Conservation (phyloP, 1,140 invertebrate genomes). For the Zophobas morio region DNA sequence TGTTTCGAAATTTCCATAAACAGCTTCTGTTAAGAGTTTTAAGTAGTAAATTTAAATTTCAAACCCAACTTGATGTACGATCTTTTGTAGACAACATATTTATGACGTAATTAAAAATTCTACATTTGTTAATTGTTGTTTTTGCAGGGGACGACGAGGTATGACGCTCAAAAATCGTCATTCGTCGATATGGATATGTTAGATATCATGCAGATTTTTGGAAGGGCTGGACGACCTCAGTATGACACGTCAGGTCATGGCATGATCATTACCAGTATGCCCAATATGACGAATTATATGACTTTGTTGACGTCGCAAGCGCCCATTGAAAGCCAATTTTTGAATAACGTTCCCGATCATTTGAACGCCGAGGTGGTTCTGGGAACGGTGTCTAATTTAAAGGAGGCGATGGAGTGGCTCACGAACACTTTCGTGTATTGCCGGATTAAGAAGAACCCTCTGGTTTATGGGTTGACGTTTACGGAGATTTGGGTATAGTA, state of each 20-base stretch:
- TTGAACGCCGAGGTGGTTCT: constrained; percentile 97
- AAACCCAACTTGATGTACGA: no score
- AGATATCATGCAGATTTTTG: constrained; percentile 99
- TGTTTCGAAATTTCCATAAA: no score
- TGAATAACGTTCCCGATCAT: constrained; percentile 93
- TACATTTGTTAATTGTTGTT: constrained; percentile 3
- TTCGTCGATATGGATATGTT: constrained; percentile 97
- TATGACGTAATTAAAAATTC: no score
- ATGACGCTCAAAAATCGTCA: constrained; percentile 94
- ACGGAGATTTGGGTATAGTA: constrained; percentile 57
- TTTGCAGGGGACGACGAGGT: constrained; percentile 94
- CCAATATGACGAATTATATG: constrained; percentile 95
- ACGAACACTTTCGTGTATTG: constrained; percentile 98
- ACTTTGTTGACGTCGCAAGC: constrained; percentile 96
- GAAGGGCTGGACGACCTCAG: constrained; percentile 96
- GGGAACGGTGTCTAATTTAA: constrained; percentile 95
- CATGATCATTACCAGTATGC: constrained; percentile 95
- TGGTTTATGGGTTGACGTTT: constrained; percentile 71
- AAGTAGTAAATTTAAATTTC: no score
- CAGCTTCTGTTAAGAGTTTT: no score
- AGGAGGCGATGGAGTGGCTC: constrained; percentile 98
- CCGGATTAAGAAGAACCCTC: constrained; percentile 93
- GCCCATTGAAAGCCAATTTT: constrained; percentile 98
- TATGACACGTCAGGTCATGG: constrained; percentile 94
- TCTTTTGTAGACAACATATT: no score